Base-by-base conservation (phyloP, 2,113 vertebrate genomes). In the Laterallus jamaicensis region DNA sequence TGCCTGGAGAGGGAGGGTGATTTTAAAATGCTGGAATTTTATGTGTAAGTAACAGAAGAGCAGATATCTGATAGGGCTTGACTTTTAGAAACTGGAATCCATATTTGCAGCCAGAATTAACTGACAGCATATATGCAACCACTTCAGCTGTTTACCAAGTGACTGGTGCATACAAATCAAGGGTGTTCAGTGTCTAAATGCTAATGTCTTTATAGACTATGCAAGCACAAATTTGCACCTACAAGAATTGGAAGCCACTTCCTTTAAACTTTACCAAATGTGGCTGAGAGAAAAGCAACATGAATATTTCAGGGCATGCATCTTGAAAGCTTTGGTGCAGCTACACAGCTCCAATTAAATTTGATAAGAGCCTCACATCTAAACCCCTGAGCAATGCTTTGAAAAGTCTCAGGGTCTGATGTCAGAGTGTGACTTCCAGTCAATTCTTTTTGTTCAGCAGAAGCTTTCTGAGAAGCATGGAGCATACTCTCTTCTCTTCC, bases 131-230 rank as follows among this genome's bases (percentile, higher is more conserved):
- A 82, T 76, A 91, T 58, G 50, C 88, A 94, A 75, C 77, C 54
- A 88, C 69, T 93, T 81, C 62, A 69, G 66, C 86, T 95, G 77
- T 84, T 90, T 92, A 84, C 44, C 90, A 66, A 88, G 82, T 55
- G 86, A 73, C 80, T 91, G 86, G 73, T 78, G 90, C 96, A 94
- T 93, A 82, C 88, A 91, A 92, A 96, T 94, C 89, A 69, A 86
- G 80, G 58, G 32, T 91, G 77, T 54, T 94, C 83, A 47, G 39
- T 69, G 80, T 87, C 88, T 92, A 94, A 95, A 95, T 96, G 93
- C 80, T 92, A 96, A 94, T 91, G 49, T 44, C 92, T 94, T 92
- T 88, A 91, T 42, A 90, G 69, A 50, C 69, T 91, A 71, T 92
- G 76, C 73, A 92, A 86, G 80, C 58, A 86, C 62, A 90, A 67